Conservation (phyloP, 2,888 invertebrate species). For the Sipha maydis region DNA sequence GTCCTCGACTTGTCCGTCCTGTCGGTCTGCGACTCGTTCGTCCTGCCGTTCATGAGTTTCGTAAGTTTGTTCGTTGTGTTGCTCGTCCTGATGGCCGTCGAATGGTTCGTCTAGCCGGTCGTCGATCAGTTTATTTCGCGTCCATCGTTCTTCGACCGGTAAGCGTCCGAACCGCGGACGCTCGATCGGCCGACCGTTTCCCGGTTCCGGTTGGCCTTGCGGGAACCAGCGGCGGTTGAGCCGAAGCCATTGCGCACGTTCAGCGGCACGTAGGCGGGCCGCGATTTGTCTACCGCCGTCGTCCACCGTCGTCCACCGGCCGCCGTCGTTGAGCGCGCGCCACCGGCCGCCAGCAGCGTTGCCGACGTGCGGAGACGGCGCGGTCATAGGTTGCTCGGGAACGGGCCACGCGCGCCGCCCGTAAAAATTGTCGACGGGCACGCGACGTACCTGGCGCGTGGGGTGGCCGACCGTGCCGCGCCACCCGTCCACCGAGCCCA, state of each 20-base stretch:
- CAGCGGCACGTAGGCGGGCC: neutral
- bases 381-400: neutral
- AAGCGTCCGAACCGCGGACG: no score
- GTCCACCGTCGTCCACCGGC: no score
- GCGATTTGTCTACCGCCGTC: neutral
- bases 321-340: no score
- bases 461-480: neutral
- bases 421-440: neutral
- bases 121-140: neutral
- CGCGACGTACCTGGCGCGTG: neutral
- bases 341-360: no score
- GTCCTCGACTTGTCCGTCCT: neutral
- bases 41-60: neutral
- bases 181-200: neutral
- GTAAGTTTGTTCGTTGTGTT: neutral
- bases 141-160: neutral
- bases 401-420: neutral
- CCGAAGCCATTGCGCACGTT: neutral
- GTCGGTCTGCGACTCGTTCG: neutral
- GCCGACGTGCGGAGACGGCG: no score
- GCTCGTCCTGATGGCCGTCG: neutral
- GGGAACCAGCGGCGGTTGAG: neutral
- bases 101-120: neutral
- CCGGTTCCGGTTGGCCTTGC: neutral
- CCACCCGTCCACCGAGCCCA: slow-evolving; percentile 42